A percentile compares a stretch with the other conserved stretches of the same genome.
phyloP scores from a whole-genome alignment of 2,888 invertebrate genomes.

The Exocentrus adspersus region DNA sequence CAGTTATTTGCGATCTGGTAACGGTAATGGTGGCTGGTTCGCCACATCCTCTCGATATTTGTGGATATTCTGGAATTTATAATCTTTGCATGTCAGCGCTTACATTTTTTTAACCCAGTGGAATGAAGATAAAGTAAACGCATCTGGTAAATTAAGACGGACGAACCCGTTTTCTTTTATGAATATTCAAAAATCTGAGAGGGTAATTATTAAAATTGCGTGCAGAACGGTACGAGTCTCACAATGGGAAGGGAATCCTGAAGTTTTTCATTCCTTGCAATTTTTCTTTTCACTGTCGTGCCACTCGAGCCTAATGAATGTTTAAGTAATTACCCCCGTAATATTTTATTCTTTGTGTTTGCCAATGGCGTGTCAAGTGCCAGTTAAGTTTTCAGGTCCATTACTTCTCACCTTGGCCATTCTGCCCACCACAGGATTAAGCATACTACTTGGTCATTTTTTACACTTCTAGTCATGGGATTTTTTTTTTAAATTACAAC shows the following conservation, averaged over 20 bases:
- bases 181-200: too few relatives aligned
- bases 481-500: too few relatives aligned
- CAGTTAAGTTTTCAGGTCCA: constrained; percentile 5
- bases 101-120: constrained; percentile 7
- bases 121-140: constrained; percentile 31
- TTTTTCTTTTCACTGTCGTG: neutral
- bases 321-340: neutral
- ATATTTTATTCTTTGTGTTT: constrained; percentile 8
- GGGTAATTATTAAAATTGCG: too few relatives aligned
- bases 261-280: neutral
- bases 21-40: constrained; percentile 22
- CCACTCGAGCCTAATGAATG: neutral
- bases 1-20: constrained; percentile 26
- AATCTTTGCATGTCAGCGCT: neutral
- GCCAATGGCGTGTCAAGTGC: neutral
- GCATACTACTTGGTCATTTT: too few relatives aligned
- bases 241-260: neutral
- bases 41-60: too few relatives aligned
- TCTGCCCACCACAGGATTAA: too few relatives aligned
- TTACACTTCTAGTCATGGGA: too few relatives aligned
- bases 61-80: too few relatives aligned
- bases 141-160: constrained; percentile 18
- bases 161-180: constrained; percentile 2
- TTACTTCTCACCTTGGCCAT: constrained; percentile 9
- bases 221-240: too few relatives aligned